Conservation (phyloP, 2,797 vertebrate species). For the Lithobates pipiens region DNA sequence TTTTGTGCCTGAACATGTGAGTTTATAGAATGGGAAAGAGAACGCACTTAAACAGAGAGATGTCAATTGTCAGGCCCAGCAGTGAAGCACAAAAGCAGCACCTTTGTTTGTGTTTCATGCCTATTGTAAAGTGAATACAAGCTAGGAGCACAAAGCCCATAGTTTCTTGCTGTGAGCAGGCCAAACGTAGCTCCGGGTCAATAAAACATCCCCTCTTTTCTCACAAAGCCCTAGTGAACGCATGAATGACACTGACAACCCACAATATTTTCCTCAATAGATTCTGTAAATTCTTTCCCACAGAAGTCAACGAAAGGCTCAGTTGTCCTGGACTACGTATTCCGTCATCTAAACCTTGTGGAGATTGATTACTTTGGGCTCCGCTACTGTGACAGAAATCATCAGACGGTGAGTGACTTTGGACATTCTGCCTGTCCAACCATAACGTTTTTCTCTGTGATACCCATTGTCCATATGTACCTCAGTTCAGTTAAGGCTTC, state of each 20-base stretch:
- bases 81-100: conserved; percentile 29
- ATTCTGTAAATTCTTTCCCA: conserved; percentile 78
- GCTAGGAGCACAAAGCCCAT: conserved; percentile 38
- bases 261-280: conserved; percentile 69
- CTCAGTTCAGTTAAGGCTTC: not conserved
- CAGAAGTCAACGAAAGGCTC: conserved; percentile 89
- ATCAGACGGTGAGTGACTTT: conserved; percentile 85
- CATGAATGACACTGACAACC: conserved; percentile 69
- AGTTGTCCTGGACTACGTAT: conserved; percentile 85
- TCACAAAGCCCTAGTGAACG: conserved; percentile 63
- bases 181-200: conserved; percentile 53
- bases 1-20: conserved; percentile 15
- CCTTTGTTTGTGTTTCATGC: conserved; percentile 43
- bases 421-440: conserved; percentile 39
- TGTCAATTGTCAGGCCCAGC: conserved; percentile 23
- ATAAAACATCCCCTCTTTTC: conserved; percentile 52
- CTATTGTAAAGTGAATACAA: conserved; percentile 35
- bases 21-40: conserved; percentile 22
- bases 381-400: conserved; percentile 87
- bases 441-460: conserved; percentile 48
- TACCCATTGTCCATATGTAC: conserved; percentile 38
- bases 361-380: conserved; percentile 90
- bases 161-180: conserved; percentile 46
- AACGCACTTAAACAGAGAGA: conserved; percentile 28
- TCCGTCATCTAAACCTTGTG: conserved; percentile 85